A percentile compares a stretch with the other conserved stretches of the same genome.
These are phyloP conservation scores for Sebastes dallii DNA, from an alignment of 2,797 vertebrate genomes.

Conservation along the genomic window DNA sequence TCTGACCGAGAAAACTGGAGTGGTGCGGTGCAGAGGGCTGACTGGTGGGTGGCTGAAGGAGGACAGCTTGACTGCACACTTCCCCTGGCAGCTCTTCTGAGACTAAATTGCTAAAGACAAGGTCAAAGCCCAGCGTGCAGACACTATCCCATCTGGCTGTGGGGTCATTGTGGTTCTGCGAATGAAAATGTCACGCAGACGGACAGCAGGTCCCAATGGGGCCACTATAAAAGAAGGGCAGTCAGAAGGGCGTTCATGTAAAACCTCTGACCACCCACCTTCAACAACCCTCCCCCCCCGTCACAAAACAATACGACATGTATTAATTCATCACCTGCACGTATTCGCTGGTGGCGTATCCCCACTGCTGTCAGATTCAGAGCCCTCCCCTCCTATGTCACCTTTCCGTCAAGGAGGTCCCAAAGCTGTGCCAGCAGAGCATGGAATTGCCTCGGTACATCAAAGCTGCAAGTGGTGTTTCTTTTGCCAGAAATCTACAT, in stretches of 20 bases:
- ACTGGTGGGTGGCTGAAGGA: conserved; percentile 48
- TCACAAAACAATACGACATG: conserved; percentile 6
- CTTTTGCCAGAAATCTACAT: conserved; percentile 67
- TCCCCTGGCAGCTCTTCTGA: conserved; percentile 66
- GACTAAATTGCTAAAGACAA: conserved; percentile 70
- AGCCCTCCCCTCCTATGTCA: conserved; percentile 37
- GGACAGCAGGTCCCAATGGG: conserved; percentile 54
- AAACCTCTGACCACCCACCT: conserved; percentile 39
- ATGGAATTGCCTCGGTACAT: conserved; percentile 68
- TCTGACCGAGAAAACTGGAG: conserved; percentile 18
- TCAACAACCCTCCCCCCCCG: not conserved
- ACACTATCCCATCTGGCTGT: conserved; percentile 64
- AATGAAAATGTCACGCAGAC: conserved; percentile 69
- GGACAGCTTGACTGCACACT: conserved; percentile 55
- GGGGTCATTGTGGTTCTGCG: conserved; percentile 47
- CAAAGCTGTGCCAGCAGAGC: conserved; percentile 58
- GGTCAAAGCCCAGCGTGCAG: conserved; percentile 70
- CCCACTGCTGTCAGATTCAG: conserved; percentile 19
- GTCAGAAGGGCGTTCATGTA: conserved; percentile 28
- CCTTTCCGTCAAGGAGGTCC: conserved; percentile 52
- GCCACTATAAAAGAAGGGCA: conserved; percentile 21
- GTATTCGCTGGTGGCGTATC: conserved; percentile 12
- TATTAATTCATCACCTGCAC: conserved; percentile 31
- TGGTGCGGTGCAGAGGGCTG: conserved; percentile 26
- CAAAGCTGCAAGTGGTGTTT: conserved; percentile 64